Evolutionary conservation across 2,888 invertebrate species (phyloP).

Genomic region (Plutella xylostella): DNA sequence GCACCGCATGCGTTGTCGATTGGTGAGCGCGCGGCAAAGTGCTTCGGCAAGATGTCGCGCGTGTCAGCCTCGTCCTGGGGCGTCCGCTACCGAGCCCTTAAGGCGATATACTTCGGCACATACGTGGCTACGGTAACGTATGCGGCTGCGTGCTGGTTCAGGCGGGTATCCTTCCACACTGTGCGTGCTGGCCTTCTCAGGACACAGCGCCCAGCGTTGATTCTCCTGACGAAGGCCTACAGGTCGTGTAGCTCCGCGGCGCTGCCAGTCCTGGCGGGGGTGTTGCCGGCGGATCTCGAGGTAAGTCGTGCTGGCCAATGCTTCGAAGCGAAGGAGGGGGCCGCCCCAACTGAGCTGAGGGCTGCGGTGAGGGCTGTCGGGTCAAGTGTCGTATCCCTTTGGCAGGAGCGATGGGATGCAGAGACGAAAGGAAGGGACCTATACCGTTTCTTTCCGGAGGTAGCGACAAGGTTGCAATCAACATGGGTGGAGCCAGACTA

Average conservation of each 20-base stretch:
- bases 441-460: slow-evolving; percentile 19
- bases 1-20: slow-evolving; percentile 14
- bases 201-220: slow-evolving; percentile 16
- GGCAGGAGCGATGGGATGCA: slow-evolving; percentile 18
- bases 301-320: no score
- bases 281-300: slow-evolving; percentile 21
- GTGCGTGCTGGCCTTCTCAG: slow-evolving; percentile 7
- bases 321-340: no score
- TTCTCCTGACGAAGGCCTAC: slow-evolving; percentile 23
- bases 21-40: slow-evolving; percentile 17
- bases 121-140: background rate
- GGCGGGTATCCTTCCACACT: background rate
- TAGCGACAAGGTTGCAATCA: slow-evolving; percentile 12
- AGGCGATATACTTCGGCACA: background rate
- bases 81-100: background rate
- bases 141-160: background rate
- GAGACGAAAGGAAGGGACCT: slow-evolving; percentile 18
- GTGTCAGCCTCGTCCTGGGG: background rate
- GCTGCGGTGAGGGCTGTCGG: background rate
- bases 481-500: slow-evolving; percentile 22
- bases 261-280: slow-evolving; percentile 22
- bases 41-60: background rate
- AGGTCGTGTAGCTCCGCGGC: slow-evolving; percentile 20
- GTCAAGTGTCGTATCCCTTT: slow-evolving; percentile 5
- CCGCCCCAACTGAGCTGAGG: no score